A percentile compares a stretch with the other conserved stretches of the same genome.
Evolutionary conservation across 2,888 invertebrate genomes (phyloP).

Genomic region (Drosophila peninsularis): DNA sequence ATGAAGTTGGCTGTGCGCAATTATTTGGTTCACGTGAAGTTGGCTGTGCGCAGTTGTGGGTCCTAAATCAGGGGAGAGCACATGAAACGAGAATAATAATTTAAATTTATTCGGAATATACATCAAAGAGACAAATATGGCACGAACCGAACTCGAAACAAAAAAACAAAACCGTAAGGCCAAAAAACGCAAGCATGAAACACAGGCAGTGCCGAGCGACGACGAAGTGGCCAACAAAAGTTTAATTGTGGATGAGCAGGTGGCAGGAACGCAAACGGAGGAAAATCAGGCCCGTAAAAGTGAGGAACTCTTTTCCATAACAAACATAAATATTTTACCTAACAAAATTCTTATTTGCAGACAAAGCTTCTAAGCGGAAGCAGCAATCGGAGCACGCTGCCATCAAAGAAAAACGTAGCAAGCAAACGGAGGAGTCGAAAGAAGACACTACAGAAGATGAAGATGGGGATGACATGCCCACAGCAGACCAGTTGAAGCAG

Average conservation of each 20-base stretch:
- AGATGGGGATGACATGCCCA: conserved; percentile 83
- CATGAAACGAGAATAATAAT: conserved; percentile 38
- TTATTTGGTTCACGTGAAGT: conserved; percentile 12
- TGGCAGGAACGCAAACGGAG: conserved; percentile 25
- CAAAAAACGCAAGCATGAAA: conserved; percentile 69
- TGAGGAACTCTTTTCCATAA: background rate
- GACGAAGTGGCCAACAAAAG: conserved; percentile 81
- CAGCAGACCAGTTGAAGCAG: conserved; percentile 80
- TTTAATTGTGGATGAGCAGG: conserved; percentile 70
- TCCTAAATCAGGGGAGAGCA: conserved; percentile 35
- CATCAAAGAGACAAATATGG: conserved; percentile 41
- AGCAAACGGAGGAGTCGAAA: conserved; percentile 21
- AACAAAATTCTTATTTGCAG: conserved; percentile 1
- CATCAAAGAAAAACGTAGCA: conserved; percentile 55
- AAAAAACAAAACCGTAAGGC: conserved; percentile 67
- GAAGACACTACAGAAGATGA: conserved; percentile 77
- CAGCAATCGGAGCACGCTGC: conserved; percentile 32
- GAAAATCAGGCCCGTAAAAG: conserved; percentile 16
- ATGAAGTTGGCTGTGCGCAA: conserved; percentile 11
- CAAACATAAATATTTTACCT: background rate
- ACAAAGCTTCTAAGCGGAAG: conserved; percentile 55
- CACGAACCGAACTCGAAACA: conserved; percentile 64
- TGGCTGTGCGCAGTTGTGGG: conserved; percentile 7
- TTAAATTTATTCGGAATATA: conserved; percentile 22
- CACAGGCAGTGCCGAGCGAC: conserved; percentile 56